Percentiles rank a stretch among this genome's conserved stretches.
Conservation (phyloP, 1,140 invertebrate genomes). For the Sinonovacula constricta region DNA sequence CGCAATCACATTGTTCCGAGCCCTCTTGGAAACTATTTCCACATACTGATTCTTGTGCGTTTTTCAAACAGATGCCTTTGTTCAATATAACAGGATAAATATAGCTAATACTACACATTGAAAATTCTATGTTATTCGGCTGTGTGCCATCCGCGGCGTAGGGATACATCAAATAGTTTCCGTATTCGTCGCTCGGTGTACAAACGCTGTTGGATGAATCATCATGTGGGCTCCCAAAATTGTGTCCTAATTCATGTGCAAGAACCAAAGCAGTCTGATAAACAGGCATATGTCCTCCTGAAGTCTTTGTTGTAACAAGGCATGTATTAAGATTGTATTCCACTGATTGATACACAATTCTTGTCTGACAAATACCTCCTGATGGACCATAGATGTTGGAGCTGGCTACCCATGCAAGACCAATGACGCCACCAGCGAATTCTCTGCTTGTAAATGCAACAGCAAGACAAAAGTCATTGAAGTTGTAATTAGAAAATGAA, state of each 20-base stretch:
- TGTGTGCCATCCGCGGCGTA: slow-evolving; percentile 54
- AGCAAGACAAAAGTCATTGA: slow-evolving; percentile 62
- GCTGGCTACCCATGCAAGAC: slow-evolving; percentile 67
- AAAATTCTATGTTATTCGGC: slow-evolving; percentile 69
- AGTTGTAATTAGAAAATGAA: slow-evolving; percentile 66
- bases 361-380: slow-evolving; percentile 64
- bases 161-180: slow-evolving; percentile 71
- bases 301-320: slow-evolving; percentile 59
- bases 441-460: slow-evolving; percentile 68
- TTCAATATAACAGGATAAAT: slow-evolving; percentile 69
- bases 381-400: slow-evolving; percentile 50
- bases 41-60: slow-evolving; percentile 51
- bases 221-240: slow-evolving; percentile 72
- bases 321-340: slow-evolving; percentile 64
- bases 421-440: slow-evolving; percentile 63
- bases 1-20: slow-evolving; percentile 74
- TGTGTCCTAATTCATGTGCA: slow-evolving; percentile 73
- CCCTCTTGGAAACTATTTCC: slow-evolving; percentile 65
- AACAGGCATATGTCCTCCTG: slow-evolving; percentile 47
- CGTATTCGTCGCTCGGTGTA: slow-evolving; percentile 49
- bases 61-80: slow-evolving; percentile 57
- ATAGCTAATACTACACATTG: slow-evolving; percentile 65
- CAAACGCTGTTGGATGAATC: slow-evolving; percentile 41
- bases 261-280: slow-evolving; percentile 56
- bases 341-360: slow-evolving; percentile 34